A percentile compares a stretch with the other conserved stretches of the same genome.
These are phyloP conservation scores for Dromas ardeola DNA, from an alignment of 2,113 vertebrate species.

Conservation along the genomic window DNA sequence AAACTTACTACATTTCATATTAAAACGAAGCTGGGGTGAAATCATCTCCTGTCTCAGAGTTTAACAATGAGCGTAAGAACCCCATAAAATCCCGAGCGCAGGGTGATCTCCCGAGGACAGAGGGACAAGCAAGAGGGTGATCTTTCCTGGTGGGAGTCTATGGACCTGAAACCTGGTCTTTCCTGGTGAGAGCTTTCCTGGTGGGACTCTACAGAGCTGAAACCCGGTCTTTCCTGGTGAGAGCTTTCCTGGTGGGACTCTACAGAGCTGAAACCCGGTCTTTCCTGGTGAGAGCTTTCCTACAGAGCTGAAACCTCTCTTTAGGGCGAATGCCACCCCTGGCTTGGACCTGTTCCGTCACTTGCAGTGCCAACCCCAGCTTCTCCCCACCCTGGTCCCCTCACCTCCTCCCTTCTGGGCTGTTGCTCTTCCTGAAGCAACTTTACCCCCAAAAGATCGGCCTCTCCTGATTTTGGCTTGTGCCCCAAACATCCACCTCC, in stretches of 20 bases:
- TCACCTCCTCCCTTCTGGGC: neutral
- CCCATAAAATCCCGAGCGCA: fast-evolving
- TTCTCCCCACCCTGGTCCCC: neutral
- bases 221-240: neutral
- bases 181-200: too few species aligned
- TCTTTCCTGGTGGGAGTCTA: neutral
- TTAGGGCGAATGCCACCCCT: fast-evolving
- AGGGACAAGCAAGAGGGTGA: neutral
- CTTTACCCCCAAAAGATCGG: too few species aligned
- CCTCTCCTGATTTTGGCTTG: neutral
- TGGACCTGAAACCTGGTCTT: neutral
- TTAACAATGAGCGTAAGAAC: fast-evolving
- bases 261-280: neutral
- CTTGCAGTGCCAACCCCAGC: neutral
- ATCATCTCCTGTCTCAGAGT: neutral
- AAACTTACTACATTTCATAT: neutral
- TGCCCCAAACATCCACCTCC: neutral
- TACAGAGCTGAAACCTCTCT: neutral
- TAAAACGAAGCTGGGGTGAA: neutral
- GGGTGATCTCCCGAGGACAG: too few species aligned
- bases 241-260: neutral
- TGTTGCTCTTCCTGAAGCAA: neutral
- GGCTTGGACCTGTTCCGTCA: neutral
- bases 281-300: too few species aligned
- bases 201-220: neutral